A percentile compares a stretch with the other conserved stretches of the same genome.
These are phyloP conservation scores for Lepus europaeus DNA, from an alignment of 2,113 vertebrate species.

Conservation along the genomic window DNA sequence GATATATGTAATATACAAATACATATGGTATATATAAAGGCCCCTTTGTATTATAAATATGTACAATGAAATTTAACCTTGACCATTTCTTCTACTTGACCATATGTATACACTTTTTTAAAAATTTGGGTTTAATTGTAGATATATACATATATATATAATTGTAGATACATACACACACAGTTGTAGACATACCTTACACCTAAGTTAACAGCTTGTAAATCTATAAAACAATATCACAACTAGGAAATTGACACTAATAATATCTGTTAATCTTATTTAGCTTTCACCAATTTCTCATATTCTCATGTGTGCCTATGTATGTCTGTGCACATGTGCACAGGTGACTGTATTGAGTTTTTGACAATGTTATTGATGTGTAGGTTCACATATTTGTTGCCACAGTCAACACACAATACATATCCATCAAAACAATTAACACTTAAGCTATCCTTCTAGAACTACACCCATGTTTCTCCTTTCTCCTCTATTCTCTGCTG, in stretches of 20 bases:
- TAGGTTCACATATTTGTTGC: neutral
- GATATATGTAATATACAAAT: no score
- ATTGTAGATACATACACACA: neutral
- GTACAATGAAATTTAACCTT: neutral
- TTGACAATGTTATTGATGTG: neutral
- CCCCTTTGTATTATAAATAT: neutral
- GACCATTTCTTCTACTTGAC: neutral
- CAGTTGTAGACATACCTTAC: neutral
- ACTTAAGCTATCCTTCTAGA: neutral
- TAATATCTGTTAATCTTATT: neutral
- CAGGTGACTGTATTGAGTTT: neutral
- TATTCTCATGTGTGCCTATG: neutral
- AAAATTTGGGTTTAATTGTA: neutral
- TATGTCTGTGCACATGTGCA: neutral
- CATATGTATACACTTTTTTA: neutral
- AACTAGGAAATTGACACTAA: neutral
- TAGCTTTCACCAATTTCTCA: neutral
- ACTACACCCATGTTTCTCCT: fast-evolving
- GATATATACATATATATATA: neutral
- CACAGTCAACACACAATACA: neutral
- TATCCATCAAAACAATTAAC: neutral
- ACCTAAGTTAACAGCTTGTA: neutral
- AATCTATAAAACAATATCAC: neutral
- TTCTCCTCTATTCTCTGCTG: neutral
- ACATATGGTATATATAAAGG: neutral